Evolutionary conservation across 2,888 invertebrate genomes (phyloP).

Genomic region (Apeira syringaria): DNA sequence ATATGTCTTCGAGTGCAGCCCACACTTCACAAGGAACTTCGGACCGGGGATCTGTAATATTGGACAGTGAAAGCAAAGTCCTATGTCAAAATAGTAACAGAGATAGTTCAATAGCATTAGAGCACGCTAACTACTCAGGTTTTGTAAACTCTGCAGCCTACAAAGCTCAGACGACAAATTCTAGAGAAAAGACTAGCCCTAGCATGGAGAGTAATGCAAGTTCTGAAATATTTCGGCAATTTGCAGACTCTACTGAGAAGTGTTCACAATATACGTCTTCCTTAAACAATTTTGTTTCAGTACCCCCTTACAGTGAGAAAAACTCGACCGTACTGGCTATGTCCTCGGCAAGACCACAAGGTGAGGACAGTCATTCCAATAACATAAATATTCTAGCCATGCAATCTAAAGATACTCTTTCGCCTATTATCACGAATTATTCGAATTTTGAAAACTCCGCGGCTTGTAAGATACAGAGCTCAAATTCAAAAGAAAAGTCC

Average conservation of each 20-base stretch:
- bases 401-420: too few species aligned
- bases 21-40: constrained; percentile 31
- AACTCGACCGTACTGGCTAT: constrained; percentile 45
- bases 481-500: too few species aligned
- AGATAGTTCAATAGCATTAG: constrained; percentile 30
- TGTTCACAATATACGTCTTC: constrained; percentile 67
- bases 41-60: constrained; percentile 43
- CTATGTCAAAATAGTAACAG: constrained; percentile 47
- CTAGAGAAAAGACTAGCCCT: constrained; percentile 52
- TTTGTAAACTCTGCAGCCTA: constrained; percentile 57
- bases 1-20: constrained; percentile 29
- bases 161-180: constrained; percentile 58
- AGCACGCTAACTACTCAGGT: constrained; percentile 53
- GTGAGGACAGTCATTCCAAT: too few species aligned
- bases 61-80: constrained; percentile 53
- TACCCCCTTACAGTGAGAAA: constrained; percentile 58
- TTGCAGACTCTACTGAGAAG: constrained; percentile 55
- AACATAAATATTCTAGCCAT: too few species aligned
- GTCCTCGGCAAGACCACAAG: too few species aligned
- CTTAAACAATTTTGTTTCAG: constrained; percentile 56
- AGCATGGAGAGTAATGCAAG: constrained; percentile 53
- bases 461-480: too few species aligned
- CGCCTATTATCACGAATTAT: too few species aligned
- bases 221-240: constrained; percentile 61
- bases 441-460: too few species aligned